A percentile compares a stretch with the other conserved stretches of the same genome.
These are phyloP conservation scores for Mesaphorura yosii DNA, from an alignment of 1,140 invertebrate species.

Conservation along the genomic window DNA sequence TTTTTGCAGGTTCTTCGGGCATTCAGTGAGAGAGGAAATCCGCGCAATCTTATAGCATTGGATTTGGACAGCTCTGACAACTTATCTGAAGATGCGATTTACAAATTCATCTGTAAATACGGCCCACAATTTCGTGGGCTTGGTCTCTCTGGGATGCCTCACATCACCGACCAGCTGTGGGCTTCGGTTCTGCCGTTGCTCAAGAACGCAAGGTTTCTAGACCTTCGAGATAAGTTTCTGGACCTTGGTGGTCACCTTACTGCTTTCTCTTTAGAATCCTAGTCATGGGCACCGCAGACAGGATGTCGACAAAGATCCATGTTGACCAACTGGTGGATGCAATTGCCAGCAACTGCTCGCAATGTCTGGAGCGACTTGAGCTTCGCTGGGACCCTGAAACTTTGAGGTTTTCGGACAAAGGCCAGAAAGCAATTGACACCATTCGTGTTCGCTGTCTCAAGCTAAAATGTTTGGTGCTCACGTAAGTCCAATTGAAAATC, in stretches of 20 bases:
- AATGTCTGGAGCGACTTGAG: constrained; percentile 82
- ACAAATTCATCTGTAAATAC: constrained; percentile 66
- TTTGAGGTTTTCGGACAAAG: constrained; percentile 95
- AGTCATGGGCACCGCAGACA: constrained; percentile 92
- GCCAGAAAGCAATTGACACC: constrained; percentile 89
- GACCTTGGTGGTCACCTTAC: neutral
- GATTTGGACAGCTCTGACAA: constrained; percentile 93
- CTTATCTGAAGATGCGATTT: constrained; percentile 78
- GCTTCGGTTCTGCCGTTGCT: constrained; percentile 78
- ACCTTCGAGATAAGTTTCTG: neutral
- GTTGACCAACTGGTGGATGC: constrained; percentile 97
- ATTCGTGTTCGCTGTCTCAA: constrained; percentile 77
- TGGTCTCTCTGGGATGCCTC: constrained; percentile 86
- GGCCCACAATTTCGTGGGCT: constrained; percentile 79
- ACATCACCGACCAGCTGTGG: constrained; percentile 95
- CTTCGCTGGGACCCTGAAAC: constrained; percentile 97
- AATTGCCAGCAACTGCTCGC: constrained; percentile 83
- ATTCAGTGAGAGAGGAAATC: constrained; percentile 78
- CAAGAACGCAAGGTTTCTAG: constrained; percentile 67
- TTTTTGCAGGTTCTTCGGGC: constrained; percentile 60
- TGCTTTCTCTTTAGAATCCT: constrained; percentile 59
- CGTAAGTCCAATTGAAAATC: constrained; percentile 48
- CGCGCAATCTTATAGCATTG: constrained; percentile 69
- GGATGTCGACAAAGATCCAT: constrained; percentile 87
- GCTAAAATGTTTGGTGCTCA: constrained; percentile 66